Evolutionary conservation across 2,797 vertebrate genomes (phyloP).

Genomic region (Jordanella pulchra): DNA sequence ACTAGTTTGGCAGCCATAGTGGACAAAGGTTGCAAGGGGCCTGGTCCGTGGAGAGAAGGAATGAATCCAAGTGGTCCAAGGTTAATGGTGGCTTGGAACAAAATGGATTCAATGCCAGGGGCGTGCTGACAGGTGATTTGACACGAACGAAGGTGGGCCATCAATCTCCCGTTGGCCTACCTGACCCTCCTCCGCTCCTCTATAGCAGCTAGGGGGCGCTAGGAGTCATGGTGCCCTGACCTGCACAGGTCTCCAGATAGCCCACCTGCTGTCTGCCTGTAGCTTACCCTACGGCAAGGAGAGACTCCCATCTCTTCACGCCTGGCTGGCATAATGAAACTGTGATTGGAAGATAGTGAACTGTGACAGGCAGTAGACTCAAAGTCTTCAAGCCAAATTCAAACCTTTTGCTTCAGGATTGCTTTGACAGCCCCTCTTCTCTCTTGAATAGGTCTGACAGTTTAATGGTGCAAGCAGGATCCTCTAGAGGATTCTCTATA

Average conservation of each 20-base stretch:
- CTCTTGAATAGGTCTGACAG: slow-evolving; percentile 61
- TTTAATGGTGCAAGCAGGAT: slow-evolving; percentile 67
- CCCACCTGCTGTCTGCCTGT: slow-evolving; percentile 71
- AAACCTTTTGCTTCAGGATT: slow-evolving; percentile 56
- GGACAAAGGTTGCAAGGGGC: slow-evolving; percentile 73
- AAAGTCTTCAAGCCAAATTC: slow-evolving; percentile 64
- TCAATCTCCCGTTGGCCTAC: slow-evolving; percentile 86
- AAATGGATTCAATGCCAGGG: slow-evolving; percentile 95
- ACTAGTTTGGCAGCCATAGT: slow-evolving; percentile 67
- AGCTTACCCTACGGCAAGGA: slow-evolving; percentile 58
- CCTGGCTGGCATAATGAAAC: slow-evolving; percentile 71
- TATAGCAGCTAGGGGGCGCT: slow-evolving; percentile 66
- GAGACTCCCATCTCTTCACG: slow-evolving; percentile 67
- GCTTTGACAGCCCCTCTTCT: slow-evolving; percentile 51
- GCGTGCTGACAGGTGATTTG: slow-evolving; percentile 94
- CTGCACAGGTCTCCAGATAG: slow-evolving; percentile 65
- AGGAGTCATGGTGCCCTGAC: slow-evolving; percentile 69
- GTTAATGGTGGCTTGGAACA: slow-evolving; percentile 97
- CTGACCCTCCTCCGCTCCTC: slow-evolving; percentile 59
- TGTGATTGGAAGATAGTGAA: slow-evolving; percentile 75
- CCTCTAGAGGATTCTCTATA: slow-evolving; percentile 42
- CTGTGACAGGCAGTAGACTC: slow-evolving; percentile 68
- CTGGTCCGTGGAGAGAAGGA: slow-evolving; percentile 76
- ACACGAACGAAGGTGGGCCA: slow-evolving; percentile 89
- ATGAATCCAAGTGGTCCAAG: slow-evolving; percentile 96